Percentiles rank a stretch among this genome's conserved stretches.
Evolutionary conservation across 2,113 vertebrate species (phyloP).

Genomic region (Peromyscus polionotus): DNA sequence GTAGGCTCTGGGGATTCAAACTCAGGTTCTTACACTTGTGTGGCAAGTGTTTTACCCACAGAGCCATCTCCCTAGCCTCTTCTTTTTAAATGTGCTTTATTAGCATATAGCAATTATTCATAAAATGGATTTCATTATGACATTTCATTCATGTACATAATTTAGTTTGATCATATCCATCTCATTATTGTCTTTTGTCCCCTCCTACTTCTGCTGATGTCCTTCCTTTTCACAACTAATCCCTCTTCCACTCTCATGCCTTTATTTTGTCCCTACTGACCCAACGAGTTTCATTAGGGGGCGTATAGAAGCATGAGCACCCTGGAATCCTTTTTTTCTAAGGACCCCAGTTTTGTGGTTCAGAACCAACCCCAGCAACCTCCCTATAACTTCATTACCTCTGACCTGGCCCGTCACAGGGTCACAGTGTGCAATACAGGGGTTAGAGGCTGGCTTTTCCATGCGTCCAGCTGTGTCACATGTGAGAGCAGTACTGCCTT

Average conservation of each 20-base stretch:
- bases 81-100: neutral
- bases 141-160: neutral
- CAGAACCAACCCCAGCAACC: neutral
- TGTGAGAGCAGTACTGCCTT: accelerated
- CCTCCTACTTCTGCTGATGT: too few relatives aligned
- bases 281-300: neutral
- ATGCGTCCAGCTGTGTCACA: accelerated
- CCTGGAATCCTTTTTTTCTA: neutral
- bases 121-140: neutral
- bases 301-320: neutral
- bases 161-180: neutral
- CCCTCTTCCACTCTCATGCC: neutral
- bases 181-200: neutral
- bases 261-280: neutral
- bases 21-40: neutral
- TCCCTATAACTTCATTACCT: accelerated
- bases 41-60: neutral
- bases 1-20: neutral
- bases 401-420: accelerated
- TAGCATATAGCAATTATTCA: neutral
- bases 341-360: accelerated
- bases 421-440: neutral
- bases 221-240: neutral
- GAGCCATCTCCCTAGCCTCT: neutral
- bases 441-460: neutral